These are phyloP conservation scores for Drosophila parabipectinata DNA, from an alignment of 1,140 invertebrate genomes.

Conservation along the genomic window DNA sequence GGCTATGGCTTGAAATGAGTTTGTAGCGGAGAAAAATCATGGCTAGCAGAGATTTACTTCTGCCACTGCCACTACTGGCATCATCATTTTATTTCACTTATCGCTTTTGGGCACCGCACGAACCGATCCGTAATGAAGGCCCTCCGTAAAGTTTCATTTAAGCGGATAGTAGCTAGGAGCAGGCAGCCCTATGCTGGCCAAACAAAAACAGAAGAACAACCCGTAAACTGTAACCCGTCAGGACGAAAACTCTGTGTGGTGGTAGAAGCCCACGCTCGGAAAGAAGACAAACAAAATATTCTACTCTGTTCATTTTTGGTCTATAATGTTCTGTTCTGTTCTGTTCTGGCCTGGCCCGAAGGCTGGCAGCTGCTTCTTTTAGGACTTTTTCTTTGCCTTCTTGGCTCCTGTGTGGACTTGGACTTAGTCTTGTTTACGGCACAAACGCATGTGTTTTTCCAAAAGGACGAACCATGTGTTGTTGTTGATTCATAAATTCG, in stretches of 20 bases:
- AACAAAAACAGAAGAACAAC: constrained; percentile 17
- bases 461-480: neutral
- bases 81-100: constrained; percentile 74
- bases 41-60: constrained; percentile 33
- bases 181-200: constrained; percentile 26
- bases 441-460: constrained; percentile 20
- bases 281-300: constrained; percentile 39
- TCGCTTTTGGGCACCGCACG: constrained; percentile 61
- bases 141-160: constrained; percentile 76
- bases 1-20: constrained; percentile 24
- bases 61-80: neutral
- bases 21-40: constrained; percentile 15
- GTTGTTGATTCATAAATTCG: constrained; percentile 57
- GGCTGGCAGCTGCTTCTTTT: constrained; percentile 17
- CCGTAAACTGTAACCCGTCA: neutral
- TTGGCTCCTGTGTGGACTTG: constrained; percentile 24
- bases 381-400: neutral
- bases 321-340: neutral
- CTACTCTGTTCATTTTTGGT: neutral
- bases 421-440: constrained; percentile 63
- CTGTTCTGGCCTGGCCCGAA: constrained; percentile 18
- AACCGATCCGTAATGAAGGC: constrained; percentile 65
- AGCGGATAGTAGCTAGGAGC: constrained; percentile 13
- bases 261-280: neutral
- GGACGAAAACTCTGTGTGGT: neutral